These are phyloP conservation scores for Drusus annulatus DNA, from an alignment of 1,140 invertebrate genomes.

Conservation along the genomic window DNA sequence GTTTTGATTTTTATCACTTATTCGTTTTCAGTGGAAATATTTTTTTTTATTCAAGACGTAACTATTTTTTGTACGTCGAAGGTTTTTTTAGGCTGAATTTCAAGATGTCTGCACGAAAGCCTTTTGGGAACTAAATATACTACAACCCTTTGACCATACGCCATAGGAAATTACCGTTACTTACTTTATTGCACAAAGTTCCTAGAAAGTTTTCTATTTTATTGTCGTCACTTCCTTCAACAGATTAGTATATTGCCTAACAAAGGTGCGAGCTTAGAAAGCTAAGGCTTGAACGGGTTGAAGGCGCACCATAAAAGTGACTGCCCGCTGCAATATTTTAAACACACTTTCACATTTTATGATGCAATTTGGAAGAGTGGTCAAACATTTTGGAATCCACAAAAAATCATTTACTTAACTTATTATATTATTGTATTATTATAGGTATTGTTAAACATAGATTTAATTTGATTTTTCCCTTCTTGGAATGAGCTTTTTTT, in stretches of 20 bases:
- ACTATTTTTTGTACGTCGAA: too few species aligned
- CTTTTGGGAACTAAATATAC: background rate
- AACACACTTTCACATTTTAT: conserved; percentile 9
- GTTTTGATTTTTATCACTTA: too few species aligned
- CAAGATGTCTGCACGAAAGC: conserved; percentile 1
- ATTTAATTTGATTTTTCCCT: too few species aligned
- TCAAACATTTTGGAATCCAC: background rate
- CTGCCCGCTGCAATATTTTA: background rate
- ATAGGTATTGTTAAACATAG: too few species aligned
- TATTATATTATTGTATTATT: too few species aligned
- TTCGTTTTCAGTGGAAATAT: too few species aligned
- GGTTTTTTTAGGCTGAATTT: background rate
- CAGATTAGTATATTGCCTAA: background rate
- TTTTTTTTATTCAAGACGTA: too few species aligned
- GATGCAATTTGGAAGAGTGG: background rate
- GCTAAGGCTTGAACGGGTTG: background rate
- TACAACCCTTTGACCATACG: conserved; percentile 4
- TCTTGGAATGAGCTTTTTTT: too few species aligned
- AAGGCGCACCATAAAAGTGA: background rate
- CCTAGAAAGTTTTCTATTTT: conserved; percentile 26
- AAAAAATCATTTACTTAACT: too few species aligned
- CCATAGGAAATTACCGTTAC: background rate
- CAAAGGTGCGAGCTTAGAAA: conserved; percentile 24
- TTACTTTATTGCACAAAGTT: conserved; percentile 16
- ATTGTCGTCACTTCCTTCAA: background rate